Evolutionary conservation across 2,797 vertebrate species (phyloP), one percentile per base, ranked within the genome.

Genomic region (Periophthalmus magnuspinnatus): DNA sequence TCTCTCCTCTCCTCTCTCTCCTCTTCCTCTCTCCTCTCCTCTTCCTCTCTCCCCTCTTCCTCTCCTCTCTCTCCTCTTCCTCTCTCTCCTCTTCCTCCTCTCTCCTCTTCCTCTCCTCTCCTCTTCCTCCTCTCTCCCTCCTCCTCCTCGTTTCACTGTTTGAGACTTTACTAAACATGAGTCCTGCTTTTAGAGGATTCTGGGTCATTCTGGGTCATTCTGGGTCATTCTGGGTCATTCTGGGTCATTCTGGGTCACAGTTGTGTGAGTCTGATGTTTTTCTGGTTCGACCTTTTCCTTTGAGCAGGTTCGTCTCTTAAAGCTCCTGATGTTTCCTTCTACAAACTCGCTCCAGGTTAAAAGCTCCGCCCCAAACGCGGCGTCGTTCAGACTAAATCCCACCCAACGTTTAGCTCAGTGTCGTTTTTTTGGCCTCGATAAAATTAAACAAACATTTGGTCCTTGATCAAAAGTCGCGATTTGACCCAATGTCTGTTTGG

Each of bases 221-320:
- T 47, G 5, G n/a, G 8, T 28, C 6, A 55, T 47, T 61, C 28
- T 47, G 5, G n/a, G 8, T 28, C 6, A 14, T 7, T n/a, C n/a
- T n/a, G n/a, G n/a, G n/a, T n/a, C n/a, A 55, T 47, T 61, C 28
- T 47, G 5, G n/a, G 8, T 28, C 6, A 14, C 7, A 2, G 1
- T 33, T 10, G 1, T 28, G 24, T 41, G 33, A 67, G 56, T 22
- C n/a, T 22, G 50, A 55, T 56, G 24, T 65, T 55, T 24, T 34
- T 11, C 32, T 50, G 50, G 10, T 47, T 55, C 16, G 50, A 67
- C 65, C 52, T 67, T n/a, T 41, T 17, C 5, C 13, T 10, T 41
- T 56, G n/a, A 56, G 67, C 32, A 66, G n/a, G n/a, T n/a, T n/a
- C 17, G 52, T 57, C 33, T 67, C 36, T 24, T 21, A 36, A 14